These are phyloP conservation scores for Chaetodon trifascialis DNA, from an alignment of 2,113 vertebrate species.

Conservation along the genomic window DNA sequence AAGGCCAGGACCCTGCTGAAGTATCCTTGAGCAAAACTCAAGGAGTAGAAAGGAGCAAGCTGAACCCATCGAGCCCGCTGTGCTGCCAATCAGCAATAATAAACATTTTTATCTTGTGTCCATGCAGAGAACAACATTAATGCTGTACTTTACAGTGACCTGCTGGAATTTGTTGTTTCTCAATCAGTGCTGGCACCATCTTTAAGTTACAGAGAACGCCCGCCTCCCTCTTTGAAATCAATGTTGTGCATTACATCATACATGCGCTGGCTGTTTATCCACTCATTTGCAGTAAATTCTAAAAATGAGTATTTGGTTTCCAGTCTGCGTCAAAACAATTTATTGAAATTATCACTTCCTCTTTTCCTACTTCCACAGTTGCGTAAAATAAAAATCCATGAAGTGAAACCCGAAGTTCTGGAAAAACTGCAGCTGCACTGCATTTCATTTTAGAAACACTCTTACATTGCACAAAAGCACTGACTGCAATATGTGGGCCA, in stretches of 20 bases:
- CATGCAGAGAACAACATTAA: not conserved
- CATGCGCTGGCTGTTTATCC: not conserved
- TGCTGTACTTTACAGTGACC: not conserved
- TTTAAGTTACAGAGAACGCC: not conserved
- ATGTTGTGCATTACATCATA: not conserved
- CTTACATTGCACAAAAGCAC: not conserved
- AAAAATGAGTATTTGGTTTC: not conserved
- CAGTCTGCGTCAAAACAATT: not conserved
- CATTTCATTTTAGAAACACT: not conserved
- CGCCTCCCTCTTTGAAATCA: not conserved
- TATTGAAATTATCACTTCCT: not conserved
- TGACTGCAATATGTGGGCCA: not conserved
- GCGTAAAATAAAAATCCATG: not conserved
- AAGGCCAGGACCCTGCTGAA: not conserved
- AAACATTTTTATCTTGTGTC: not conserved
- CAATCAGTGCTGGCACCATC: not conserved
- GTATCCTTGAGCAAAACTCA: not conserved
- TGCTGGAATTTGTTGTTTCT: not conserved
- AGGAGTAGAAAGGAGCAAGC: not conserved
- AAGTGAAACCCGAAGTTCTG: not conserved
- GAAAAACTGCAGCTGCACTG: not conserved
- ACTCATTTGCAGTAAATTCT: not conserved
- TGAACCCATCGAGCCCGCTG: not conserved
- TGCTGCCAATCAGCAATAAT: not conserved
- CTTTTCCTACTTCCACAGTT: not conserved